These are phyloP conservation scores for Villa cingulata DNA, from an alignment of 2,888 invertebrate species.

Conservation along the genomic window DNA sequence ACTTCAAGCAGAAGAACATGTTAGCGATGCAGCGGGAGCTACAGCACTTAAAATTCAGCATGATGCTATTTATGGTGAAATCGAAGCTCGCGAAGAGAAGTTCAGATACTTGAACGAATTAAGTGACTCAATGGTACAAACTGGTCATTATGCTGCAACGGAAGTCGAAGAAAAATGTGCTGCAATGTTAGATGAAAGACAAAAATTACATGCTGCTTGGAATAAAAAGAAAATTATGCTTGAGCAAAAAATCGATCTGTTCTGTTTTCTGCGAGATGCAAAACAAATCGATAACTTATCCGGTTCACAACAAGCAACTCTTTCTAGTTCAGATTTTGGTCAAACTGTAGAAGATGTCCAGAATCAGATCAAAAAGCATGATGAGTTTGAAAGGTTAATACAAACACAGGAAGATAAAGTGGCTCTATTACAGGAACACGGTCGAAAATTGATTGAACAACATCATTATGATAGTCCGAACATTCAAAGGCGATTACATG, in stretches of 20 bases:
- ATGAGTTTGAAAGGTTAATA: constrained; percentile 84
- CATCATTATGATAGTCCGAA: constrained; percentile 80
- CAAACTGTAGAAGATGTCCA: constrained; percentile 81
- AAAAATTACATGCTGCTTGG: constrained; percentile 71
- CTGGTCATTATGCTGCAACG: constrained; percentile 65
- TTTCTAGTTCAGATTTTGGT: constrained; percentile 56
- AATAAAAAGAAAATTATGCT: constrained; percentile 75
- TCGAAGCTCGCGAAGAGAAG: constrained; percentile 75
- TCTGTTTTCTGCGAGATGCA: constrained; percentile 88
- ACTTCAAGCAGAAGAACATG: constrained; percentile 67
- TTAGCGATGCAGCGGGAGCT: constrained; percentile 67
- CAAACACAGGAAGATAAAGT: constrained; percentile 78
- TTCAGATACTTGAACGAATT: constrained; percentile 60
- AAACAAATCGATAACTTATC: constrained; percentile 83
- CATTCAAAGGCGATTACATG: constrained; percentile 60
- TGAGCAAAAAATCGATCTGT: constrained; percentile 83
- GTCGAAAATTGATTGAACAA: constrained; percentile 72
- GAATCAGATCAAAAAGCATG: constrained; percentile 80
- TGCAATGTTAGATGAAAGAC: constrained; percentile 63
- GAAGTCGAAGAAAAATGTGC: constrained; percentile 70
- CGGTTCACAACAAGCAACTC: constrained; percentile 70
- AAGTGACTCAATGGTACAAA: constrained; percentile 72
- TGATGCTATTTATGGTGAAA: constrained; percentile 66
- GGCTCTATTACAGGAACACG: constrained; percentile 65
- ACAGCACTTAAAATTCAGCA: constrained; percentile 73